Evolutionary conservation across 2,888 invertebrate genomes (phyloP).

Genomic region (Electrophaes corylata): DNA sequence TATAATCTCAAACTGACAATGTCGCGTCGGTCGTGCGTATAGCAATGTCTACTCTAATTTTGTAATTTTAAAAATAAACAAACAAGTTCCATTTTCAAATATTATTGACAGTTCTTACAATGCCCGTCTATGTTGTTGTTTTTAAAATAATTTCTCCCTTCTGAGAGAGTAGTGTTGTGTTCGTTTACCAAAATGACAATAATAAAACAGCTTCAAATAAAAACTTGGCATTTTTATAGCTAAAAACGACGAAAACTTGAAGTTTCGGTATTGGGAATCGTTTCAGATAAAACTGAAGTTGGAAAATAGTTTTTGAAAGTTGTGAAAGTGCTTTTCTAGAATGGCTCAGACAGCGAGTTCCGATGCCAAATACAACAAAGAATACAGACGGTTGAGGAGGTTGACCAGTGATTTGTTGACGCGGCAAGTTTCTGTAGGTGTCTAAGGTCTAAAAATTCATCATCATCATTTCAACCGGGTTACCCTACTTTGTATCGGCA

Average conservation of each 20-base stretch:
- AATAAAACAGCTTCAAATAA: not conserved
- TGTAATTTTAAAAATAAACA: slow-evolving; percentile 40
- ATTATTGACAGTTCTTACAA: slow-evolving; percentile 1
- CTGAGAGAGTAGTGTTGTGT: not conserved
- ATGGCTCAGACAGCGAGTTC: slow-evolving; percentile 62
- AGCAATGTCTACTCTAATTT: slow-evolving; percentile 49
- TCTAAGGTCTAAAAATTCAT: not conserved
- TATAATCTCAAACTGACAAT: slow-evolving; percentile 73
- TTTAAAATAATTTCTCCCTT: not conserved
- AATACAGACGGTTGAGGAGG: slow-evolving; percentile 87
- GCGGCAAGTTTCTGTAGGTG: slow-evolving; percentile 88
- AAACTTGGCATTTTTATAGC: slow-evolving; percentile 13
- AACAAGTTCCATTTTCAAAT: slow-evolving; percentile 31
- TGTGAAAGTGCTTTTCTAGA: slow-evolving; percentile 28
- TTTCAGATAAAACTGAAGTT: slow-evolving; percentile 27
- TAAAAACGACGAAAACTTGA: slow-evolving; percentile 31
- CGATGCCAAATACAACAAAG: slow-evolving; percentile 85
- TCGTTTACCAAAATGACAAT: not conserved
- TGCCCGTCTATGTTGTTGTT: not conserved
- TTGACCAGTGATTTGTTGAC: slow-evolving; percentile 88
- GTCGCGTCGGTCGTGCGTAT: slow-evolving; percentile 65
- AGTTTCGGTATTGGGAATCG: slow-evolving; percentile 39
- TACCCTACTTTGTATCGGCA: too few relatives aligned
- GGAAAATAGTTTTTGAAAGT: slow-evolving; percentile 26
- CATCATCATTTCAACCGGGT: not conserved